Percentiles rank a stretch among this genome's conserved stretches.
Conservation (phyloP, 2,888 invertebrate species). For the Ophion ventricosus region DNA sequence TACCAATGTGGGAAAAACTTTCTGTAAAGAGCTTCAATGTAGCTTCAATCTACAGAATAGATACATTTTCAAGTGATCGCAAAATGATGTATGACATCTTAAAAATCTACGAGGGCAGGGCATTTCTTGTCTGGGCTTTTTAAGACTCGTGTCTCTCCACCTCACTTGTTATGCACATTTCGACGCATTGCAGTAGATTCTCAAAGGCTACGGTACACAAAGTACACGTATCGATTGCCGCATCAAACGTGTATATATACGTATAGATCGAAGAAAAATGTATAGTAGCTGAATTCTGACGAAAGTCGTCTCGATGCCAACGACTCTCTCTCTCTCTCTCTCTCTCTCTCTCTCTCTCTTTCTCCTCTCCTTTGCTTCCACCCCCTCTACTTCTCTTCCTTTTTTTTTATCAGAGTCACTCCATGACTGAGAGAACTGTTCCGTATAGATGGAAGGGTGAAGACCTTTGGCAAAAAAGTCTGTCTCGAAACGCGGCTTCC, state of each 20-base stretch:
- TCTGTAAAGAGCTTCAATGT: no score
- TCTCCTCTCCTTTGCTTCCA: background rate
- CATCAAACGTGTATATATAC: conserved; percentile 18
- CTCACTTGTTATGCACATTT: conserved; percentile 43
- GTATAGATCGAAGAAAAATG: conserved; percentile 34
- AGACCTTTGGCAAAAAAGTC: conserved; percentile 54
- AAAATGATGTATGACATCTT: background rate
- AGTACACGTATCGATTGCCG: conserved; percentile 60
- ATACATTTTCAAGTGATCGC: no score
- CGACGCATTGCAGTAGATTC: conserved; percentile 62
- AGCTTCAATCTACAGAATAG: no score
- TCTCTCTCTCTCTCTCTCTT: background rate
- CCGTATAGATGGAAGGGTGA: conserved; percentile 30
- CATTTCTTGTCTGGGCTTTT: background rate
- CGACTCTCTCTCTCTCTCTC: background rate
- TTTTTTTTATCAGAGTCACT: conserved; percentile 40
- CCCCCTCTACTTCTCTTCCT: background rate
- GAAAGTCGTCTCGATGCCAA: conserved; percentile 60
- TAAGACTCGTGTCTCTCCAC: background rate
- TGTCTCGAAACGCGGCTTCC: conserved; percentile 52
- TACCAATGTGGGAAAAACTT: no score
- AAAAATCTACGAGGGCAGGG: conserved; percentile 5
- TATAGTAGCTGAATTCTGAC: conserved; percentile 57
- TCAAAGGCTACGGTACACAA: conserved; percentile 12
- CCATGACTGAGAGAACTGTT: conserved; percentile 45